These are phyloP conservation scores for Mythimna pallens DNA, from an alignment of 2,888 invertebrate genomes.

Conservation along the genomic window DNA sequence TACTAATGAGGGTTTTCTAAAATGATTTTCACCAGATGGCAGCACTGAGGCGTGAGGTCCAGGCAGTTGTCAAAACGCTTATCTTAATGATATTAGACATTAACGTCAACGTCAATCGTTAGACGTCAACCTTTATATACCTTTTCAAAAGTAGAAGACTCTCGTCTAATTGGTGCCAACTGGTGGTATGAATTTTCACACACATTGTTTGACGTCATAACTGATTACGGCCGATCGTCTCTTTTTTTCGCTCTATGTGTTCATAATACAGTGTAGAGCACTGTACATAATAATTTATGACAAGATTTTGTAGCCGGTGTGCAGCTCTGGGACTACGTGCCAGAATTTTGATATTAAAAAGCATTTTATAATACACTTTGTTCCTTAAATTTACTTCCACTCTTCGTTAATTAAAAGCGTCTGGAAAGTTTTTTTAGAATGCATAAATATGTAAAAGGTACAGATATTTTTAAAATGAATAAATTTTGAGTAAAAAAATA, in stretches of 20 bases:
- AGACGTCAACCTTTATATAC: no score
- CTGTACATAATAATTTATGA: slow-evolving; percentile 18
- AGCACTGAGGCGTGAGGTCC: no score
- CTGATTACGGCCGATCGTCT: not conserved
- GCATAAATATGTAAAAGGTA: slow-evolving; percentile 5
- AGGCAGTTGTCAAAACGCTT: no score
- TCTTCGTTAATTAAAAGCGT: slow-evolving; percentile 58
- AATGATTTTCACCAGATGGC: no score
- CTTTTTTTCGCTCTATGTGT: not conserved
- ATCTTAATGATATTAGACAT: no score
- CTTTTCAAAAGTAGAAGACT: no score
- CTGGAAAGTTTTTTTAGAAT: slow-evolving; percentile 46
- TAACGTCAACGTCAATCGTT: no score
- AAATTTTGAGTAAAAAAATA: slow-evolving; percentile 8
- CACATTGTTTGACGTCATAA: not conserved
- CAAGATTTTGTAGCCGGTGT: slow-evolving; percentile 12
- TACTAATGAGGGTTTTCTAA: no score
- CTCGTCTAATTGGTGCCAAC: no score
- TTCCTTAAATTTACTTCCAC: slow-evolving; percentile 51
- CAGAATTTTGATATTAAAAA: slow-evolving; percentile 28
- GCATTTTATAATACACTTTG: slow-evolving; percentile 23
- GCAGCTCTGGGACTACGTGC: slow-evolving; percentile 46
- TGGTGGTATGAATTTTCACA: not conserved
- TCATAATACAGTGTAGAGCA: not conserved
- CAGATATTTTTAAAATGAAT: not conserved